Base-by-base conservation (phyloP, 2,113 vertebrate genomes). In the Ceuthmochares aereus region DNA sequence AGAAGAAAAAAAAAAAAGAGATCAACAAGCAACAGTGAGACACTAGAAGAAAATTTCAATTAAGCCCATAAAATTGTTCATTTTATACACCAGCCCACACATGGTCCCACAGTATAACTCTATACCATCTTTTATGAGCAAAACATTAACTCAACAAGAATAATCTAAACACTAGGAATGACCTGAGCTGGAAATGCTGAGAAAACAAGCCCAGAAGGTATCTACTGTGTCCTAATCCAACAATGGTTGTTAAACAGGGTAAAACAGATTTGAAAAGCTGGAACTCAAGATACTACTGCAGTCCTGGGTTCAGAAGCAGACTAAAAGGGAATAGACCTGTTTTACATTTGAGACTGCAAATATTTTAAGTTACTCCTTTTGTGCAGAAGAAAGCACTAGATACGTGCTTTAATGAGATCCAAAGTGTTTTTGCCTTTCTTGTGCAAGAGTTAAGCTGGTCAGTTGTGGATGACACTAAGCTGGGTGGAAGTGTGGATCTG, bases 1-100 rank as follows among this genome's bases (percentile, higher is more conserved):
- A 18, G 14, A 16, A 16, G 30, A 87, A 27, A 55, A 26, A 8
- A 27, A 55, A 26, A 8, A n/a, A 52, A 30, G 7, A 67, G 4
- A 49, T 12, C 43, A 91, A 34, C 26, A 87, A 52, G 13, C 21
- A 78, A 68, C 14, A 40, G 40, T 40, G 12, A 93, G 90, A 93
- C 40, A 27, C 0, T 16, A 2, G 21, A 8, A 19, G 23, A n/a
- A 27, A 4, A 7, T 6, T 78, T 89, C 8, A 14, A 18, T 55
- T 60, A 81, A 37, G 15, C 52, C 37, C 15, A 59, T 21, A 36
- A 60, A 45, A 32, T 17, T 27, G 30, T 10, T 66, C 3, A 58
- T 34, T 88, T 77, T 49, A 40, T 42, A 25, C 29, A 56, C 9
- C 14, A 78, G 26, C 30, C 10, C 25, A 29, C 8, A 45, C 9